phyloP scores from a whole-genome alignment of 2,888 invertebrate species.

The Synanthedon andrenaeformis region DNA sequence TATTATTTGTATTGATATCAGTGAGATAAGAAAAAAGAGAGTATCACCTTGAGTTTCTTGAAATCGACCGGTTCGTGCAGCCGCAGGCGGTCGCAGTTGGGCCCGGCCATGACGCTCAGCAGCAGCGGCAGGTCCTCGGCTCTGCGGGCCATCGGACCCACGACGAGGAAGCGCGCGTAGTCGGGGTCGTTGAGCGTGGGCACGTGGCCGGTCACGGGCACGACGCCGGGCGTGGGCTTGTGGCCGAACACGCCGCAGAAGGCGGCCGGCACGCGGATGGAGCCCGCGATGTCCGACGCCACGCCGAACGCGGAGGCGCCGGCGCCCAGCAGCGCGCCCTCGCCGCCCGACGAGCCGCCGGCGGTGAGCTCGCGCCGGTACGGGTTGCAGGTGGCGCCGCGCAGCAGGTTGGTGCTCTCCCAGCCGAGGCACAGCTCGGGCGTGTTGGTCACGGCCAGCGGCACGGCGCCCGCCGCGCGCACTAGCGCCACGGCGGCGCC shows the following conservation, averaged over 20 bases:
- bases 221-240: slow-evolving; percentile 80
- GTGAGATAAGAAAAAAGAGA: no score
- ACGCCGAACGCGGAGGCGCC: slow-evolving; percentile 83
- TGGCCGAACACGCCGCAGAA: slow-evolving; percentile 91
- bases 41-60: background rate
- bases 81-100: slow-evolving; percentile 40
- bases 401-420: slow-evolving; percentile 84
- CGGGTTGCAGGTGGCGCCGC: slow-evolving; percentile 86
- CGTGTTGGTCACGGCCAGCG: slow-evolving; percentile 84
- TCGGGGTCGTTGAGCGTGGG: slow-evolving; percentile 62
- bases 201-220: slow-evolving; percentile 72
- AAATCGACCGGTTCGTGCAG: slow-evolving; percentile 49
- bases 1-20: no score
- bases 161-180: slow-evolving; percentile 61
- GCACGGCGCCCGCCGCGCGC: slow-evolving; percentile 81
- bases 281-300: slow-evolving; percentile 89
- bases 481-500: slow-evolving; percentile 75
- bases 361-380: slow-evolving; percentile 79
- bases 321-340: slow-evolving; percentile 79
- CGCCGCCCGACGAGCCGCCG: slow-evolving; percentile 92
- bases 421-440: slow-evolving; percentile 91
- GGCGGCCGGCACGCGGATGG: slow-evolving; percentile 86
- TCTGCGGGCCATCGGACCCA: slow-evolving; percentile 84
- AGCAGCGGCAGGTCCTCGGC: slow-evolving; percentile 80
- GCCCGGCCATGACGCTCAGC: slow-evolving; percentile 72